Evolutionary conservation across 2,113 vertebrate genomes (phyloP).

Genomic region (Megaleporinus macrocephalus): DNA sequence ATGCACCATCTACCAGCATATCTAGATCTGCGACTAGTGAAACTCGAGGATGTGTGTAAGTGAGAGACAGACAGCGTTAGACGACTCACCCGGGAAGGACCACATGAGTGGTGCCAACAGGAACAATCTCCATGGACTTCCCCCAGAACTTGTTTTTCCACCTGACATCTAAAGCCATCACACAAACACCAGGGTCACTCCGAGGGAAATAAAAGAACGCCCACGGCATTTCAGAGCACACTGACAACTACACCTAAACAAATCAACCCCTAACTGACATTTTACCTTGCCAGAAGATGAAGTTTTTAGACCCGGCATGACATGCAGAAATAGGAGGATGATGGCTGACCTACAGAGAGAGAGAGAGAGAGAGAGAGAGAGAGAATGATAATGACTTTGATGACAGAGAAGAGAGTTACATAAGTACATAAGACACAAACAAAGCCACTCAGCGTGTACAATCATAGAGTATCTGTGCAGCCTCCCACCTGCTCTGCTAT

Average conservation of each 20-base stretch:
- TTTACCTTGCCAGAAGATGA: conserved; percentile 96
- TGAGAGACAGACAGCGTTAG: neutral
- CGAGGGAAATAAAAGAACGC: neutral
- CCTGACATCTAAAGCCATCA: conserved; percentile 77
- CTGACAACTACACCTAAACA: neutral
- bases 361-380: neutral
- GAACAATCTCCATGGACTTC: conserved; percentile 99
- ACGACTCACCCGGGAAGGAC: conserved; percentile 87
- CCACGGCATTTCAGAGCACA: neutral
- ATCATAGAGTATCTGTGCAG: neutral
- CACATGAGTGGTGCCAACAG: conserved; percentile 91
- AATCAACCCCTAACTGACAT: neutral
- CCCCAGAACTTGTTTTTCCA: conserved; percentile 99
- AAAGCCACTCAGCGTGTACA: neutral
- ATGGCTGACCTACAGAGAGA: conserved; percentile 89
- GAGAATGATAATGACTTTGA: no score
- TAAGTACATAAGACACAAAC: neutral
- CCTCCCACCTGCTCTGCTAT: conserved; percentile 90
- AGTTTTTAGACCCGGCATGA: conserved; percentile 93
- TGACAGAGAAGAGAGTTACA: neutral
- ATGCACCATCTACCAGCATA: no score
- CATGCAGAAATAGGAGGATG: conserved; percentile 98
- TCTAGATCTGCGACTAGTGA: no score
- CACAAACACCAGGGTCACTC: conserved; percentile 12
- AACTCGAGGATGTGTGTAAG: neutral